Percentiles rank a stretch among this genome's conserved stretches.
Conservation (phyloP, 2,797 vertebrate species). For the Mastacembelus armatus region DNA sequence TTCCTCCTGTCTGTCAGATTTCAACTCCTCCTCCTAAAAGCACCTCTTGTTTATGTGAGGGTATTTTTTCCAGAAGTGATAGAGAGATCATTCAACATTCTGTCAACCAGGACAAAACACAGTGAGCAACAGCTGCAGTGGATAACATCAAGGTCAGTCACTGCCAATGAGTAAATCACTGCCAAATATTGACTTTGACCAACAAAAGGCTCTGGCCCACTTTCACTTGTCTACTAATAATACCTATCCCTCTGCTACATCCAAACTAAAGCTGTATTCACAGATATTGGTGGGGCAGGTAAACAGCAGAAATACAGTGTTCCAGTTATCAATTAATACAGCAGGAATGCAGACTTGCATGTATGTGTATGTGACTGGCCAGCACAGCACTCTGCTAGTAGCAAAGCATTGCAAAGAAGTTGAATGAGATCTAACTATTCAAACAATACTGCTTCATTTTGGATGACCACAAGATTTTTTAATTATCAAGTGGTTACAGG, state of each 20-base stretch:
- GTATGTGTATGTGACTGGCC: no score
- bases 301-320: no score
- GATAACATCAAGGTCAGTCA: constrained; percentile 56
- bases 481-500: no score
- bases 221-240: constrained; percentile 29
- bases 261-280: not conserved
- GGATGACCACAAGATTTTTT: no score
- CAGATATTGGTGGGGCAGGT: no score
- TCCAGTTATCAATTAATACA: no score
- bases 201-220: constrained; percentile 55
- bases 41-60: constrained; percentile 17
- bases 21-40: constrained; percentile 18
- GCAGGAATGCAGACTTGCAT: no score
- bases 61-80: constrained; percentile 38
- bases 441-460: no score
- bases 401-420: no score
- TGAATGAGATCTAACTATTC: no score
- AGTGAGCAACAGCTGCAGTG: constrained; percentile 32
- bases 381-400: no score
- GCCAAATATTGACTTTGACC: constrained; percentile 73
- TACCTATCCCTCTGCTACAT: not conserved
- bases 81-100: constrained; percentile 31
- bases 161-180: constrained; percentile 62
- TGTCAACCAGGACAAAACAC: constrained; percentile 23
- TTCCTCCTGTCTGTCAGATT: constrained; percentile 26